Conservation (phyloP, 2,888 invertebrate genomes). For the Dynastes grantii region DNA sequence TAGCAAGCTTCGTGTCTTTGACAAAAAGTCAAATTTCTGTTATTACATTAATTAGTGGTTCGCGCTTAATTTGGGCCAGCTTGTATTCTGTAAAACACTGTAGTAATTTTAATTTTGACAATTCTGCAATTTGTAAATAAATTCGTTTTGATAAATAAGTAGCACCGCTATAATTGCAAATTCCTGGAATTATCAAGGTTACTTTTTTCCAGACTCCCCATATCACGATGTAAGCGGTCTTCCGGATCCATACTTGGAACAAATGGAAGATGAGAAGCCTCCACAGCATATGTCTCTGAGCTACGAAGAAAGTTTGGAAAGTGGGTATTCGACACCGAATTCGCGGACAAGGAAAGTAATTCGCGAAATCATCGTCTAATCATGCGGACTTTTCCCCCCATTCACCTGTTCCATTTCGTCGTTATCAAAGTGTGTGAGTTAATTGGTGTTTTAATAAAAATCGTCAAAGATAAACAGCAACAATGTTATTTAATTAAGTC, state of each 20-base stretch:
- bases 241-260: conserved; percentile 90
- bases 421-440: conserved; percentile 18
- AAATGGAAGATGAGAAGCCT: conserved; percentile 87
- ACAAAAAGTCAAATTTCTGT: no score
- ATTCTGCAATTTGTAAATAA: no score
- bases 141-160: no score
- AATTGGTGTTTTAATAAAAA: conserved; percentile 18
- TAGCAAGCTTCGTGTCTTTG: no score
- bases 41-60: no score
- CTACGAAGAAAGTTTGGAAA: conserved; percentile 94
- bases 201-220: conserved; percentile 82
- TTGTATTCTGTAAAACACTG: no score
- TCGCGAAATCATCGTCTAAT: conserved; percentile 92
- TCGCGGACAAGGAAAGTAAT: conserved; percentile 93
- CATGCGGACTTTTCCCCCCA: background rate
- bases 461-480: background rate
- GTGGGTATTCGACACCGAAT: conserved; percentile 95
- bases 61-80: no score
- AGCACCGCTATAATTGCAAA: no score
- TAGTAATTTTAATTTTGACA: no score
- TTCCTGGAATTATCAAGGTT: no score
- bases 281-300: conserved; percentile 90
- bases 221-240: conserved; percentile 95
- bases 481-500: background rate
- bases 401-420: conserved; percentile 25